These are phyloP conservation scores for Lophius americanus DNA, from an alignment of 2,797 vertebrate genomes.

Conservation along the genomic window DNA sequence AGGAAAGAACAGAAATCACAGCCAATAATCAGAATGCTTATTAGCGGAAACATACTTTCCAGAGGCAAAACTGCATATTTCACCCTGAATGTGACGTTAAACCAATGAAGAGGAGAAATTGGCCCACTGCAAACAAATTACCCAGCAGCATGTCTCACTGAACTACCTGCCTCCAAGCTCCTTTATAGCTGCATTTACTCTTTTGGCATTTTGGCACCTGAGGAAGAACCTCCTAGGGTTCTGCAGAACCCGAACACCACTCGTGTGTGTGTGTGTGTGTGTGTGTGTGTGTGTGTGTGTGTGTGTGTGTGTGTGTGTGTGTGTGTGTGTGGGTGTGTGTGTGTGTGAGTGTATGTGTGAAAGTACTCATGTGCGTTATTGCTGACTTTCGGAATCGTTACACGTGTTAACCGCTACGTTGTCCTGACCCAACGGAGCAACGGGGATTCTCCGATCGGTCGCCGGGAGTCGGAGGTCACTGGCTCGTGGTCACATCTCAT, in stretches of 20 bases:
- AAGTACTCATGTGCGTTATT: conserved; percentile 41
- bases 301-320: conserved; percentile 1
- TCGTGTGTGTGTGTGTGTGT: conserved; percentile 49
- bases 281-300: conserved; percentile 46
- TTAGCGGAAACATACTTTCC: conserved; percentile 32
- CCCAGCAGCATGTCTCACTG: conserved; percentile 20
- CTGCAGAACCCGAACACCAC: conserved; percentile 44
- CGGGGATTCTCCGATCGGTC: conserved; percentile 43
- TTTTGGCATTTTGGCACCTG: conserved; percentile 54
- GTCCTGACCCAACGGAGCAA: conserved; percentile 37
- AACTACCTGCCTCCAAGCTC: conserved; percentile 39
- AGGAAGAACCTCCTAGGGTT: conserved; percentile 53
- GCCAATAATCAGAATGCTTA: conserved; percentile 24
- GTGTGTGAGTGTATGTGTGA: neutral
- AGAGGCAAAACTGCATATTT: conserved; percentile 17
- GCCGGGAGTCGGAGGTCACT: conserved; percentile 55
- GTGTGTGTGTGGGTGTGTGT: conserved; percentile 5
- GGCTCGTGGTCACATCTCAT: conserved; percentile 59
- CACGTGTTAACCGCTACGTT: conserved; percentile 17
- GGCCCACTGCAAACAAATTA: conserved; percentile 51
- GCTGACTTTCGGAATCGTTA: conserved; percentile 42
- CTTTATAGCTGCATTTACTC: conserved; percentile 50
- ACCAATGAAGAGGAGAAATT: conserved; percentile 27
- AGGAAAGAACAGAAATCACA: conserved; percentile 28
- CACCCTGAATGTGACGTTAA: conserved; percentile 33